Evolutionary conservation across 2,888 invertebrate species (phyloP).

Genomic region (Hirtodrosophila trivittata): DNA sequence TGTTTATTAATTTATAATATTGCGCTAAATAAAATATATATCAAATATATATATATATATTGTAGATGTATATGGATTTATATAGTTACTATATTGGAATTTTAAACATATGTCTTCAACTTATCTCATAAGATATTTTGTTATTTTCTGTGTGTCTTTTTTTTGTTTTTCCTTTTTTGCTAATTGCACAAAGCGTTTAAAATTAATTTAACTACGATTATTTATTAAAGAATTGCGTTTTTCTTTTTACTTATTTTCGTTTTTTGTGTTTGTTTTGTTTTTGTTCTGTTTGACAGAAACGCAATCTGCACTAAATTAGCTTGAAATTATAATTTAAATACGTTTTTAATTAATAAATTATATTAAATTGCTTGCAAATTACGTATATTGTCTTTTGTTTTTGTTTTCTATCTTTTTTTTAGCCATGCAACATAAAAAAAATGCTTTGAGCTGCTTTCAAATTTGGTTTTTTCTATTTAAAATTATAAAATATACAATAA

Average conservation of each 20-base stretch:
- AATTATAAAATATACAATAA: conserved; percentile 64
- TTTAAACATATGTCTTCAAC: conserved; percentile 40
- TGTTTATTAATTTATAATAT: conserved; percentile 64
- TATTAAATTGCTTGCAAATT: conserved; percentile 35
- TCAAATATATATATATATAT: conserved; percentile 15
- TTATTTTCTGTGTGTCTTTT: conserved; percentile 21
- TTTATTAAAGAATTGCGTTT: conserved; percentile 40
- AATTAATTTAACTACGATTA: conserved; percentile 63
- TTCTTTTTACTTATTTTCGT: conserved; percentile 7
- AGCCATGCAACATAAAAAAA: conserved; percentile 38
- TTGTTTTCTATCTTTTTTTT: conserved; percentile 17
- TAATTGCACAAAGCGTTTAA: conserved; percentile 62
- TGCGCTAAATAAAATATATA: conserved; percentile 69
- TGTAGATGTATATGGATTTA: conserved; percentile 33
- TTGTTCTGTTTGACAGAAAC: conserved; percentile 75
- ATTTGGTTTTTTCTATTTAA: conserved; percentile 44
- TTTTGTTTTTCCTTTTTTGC: conserved; percentile 30
- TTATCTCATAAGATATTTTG: conserved; percentile 32
- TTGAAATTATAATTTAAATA: conserved; percentile 39
- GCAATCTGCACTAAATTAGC: conserved; percentile 42
- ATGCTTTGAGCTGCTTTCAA: conserved; percentile 65
- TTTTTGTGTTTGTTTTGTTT: conserved; percentile 29
- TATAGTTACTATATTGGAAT: conserved; percentile 40
- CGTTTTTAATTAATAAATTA: conserved; percentile 37
- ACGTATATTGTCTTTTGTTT: conserved; percentile 27